These are phyloP conservation scores for Cryptocephalus primarius DNA, from an alignment of 2,888 invertebrate genomes.

Conservation along the genomic window DNA sequence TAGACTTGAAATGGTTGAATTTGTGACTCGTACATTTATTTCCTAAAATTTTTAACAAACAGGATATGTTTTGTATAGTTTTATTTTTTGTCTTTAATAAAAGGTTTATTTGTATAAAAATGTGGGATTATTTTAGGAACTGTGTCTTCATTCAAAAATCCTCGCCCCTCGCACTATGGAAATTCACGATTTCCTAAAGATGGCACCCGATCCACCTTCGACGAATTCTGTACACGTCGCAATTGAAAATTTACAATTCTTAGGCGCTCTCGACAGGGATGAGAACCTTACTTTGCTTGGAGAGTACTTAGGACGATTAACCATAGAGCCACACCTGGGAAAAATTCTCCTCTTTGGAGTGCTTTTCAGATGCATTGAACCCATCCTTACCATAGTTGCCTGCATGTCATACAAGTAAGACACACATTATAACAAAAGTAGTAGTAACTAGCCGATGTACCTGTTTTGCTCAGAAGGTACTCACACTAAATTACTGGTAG, in stretches of 20 bases:
- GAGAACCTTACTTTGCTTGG: conserved; percentile 85
- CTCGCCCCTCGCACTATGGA: conserved; percentile 58
- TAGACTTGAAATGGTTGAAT: neutral
- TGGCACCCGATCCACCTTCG: conserved; percentile 78
- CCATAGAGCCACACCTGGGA: conserved; percentile 83
- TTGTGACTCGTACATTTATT: neutral
- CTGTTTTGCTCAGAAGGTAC: too few species aligned
- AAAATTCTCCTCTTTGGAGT: conserved; percentile 86
- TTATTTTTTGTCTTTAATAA: too few species aligned
- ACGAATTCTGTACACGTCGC: conserved; percentile 67
- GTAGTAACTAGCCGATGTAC: too few species aligned
- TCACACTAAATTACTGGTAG: too few species aligned
- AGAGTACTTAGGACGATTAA: conserved; percentile 78
- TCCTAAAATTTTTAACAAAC: too few species aligned
- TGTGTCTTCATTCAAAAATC: conserved; percentile 81
- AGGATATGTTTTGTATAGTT: too few species aligned
- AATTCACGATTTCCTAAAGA: conserved; percentile 70
- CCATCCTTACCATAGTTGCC: conserved; percentile 83
- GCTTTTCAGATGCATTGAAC: conserved; percentile 85
- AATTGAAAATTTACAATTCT: conserved; percentile 55
- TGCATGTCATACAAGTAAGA: conserved; percentile 63
- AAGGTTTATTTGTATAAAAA: neutral
- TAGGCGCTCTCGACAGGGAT: conserved; percentile 75
- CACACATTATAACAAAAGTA: neutral
- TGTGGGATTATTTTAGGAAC: conserved; percentile 44